Conservation (phyloP, 2,113 vertebrate genomes). For the Nycticorax nycticorax region DNA sequence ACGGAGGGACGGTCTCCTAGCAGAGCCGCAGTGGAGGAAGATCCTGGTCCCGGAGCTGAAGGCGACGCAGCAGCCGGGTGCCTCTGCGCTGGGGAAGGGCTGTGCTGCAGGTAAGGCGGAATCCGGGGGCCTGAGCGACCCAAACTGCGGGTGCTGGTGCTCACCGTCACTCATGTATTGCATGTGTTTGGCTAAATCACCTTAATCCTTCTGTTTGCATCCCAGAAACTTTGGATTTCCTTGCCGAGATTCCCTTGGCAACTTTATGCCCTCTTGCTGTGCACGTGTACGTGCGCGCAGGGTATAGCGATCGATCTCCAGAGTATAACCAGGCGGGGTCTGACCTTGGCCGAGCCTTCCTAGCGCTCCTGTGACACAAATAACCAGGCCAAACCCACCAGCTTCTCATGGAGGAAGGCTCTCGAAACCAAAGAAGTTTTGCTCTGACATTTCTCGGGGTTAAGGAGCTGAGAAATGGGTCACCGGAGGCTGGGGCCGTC, state of each 20-base stretch:
- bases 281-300: rapidly evolving
- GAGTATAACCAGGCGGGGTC: not conserved
- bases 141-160: no score
- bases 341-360: not conserved
- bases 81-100: not conserved
- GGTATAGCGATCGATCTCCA: no score
- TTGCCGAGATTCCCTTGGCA: not conserved
- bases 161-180: not conserved
- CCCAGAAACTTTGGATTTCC: not conserved
- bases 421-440: rapidly evolving
- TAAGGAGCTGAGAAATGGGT: not conserved
- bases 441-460: not conserved
- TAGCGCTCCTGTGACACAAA: rapidly evolving
- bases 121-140: rapidly evolving
- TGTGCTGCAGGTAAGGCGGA: not conserved
- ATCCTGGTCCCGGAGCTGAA: not conserved
- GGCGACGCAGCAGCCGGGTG: not conserved
- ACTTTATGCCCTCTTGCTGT: not conserved
- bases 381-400: not conserved
- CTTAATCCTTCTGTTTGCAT: not conserved
- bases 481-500: rapidly evolving
- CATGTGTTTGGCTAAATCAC: not conserved
- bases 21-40: not conserved
- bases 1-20: rapidly evolving
- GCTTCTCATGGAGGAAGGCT: not conserved